phyloP scores from a whole-genome alignment of 2,797 vertebrate genomes.

The Fistularia tabacaria region DNA sequence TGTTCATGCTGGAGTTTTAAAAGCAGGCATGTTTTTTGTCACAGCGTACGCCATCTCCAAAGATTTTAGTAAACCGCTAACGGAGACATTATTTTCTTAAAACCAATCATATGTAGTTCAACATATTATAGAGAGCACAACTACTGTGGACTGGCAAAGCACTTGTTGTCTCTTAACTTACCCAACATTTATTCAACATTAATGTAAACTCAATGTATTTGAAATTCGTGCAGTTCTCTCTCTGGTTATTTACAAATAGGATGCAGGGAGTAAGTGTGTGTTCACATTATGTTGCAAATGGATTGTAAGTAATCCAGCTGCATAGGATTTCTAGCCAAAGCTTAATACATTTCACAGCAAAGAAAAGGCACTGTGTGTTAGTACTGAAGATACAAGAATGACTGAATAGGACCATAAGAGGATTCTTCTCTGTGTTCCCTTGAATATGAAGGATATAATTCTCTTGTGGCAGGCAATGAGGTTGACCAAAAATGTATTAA shows the following conservation, averaged over 20 bases:
- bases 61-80: too few relatives aligned
- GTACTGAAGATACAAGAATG: conserved; percentile 20
- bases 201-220: too few relatives aligned
- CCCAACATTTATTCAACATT: too few relatives aligned
- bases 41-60: too few relatives aligned
- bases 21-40: too few relatives aligned
- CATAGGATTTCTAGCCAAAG: neutral
- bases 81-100: too few relatives aligned
- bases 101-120: too few relatives aligned
- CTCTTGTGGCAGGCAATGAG: conserved; percentile 36
- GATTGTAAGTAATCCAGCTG: conserved; percentile 1
- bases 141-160: too few relatives aligned
- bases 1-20: too few relatives aligned
- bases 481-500: conserved; percentile 47
- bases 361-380: conserved; percentile 20
- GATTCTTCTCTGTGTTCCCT: conserved; percentile 23
- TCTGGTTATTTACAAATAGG: neutral
- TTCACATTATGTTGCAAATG: conserved; percentile 2
- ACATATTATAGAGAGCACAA: too few relatives aligned
- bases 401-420: conserved; percentile 17
- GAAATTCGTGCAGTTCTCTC: too few relatives aligned
- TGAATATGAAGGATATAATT: conserved; percentile 40
- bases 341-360: conserved; percentile 18
- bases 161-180: too few relatives aligned
- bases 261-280: neutral